These are phyloP conservation scores for Scyliorhinus canicula DNA, from an alignment of 2,797 vertebrate genomes.

Conservation along the genomic window DNA sequence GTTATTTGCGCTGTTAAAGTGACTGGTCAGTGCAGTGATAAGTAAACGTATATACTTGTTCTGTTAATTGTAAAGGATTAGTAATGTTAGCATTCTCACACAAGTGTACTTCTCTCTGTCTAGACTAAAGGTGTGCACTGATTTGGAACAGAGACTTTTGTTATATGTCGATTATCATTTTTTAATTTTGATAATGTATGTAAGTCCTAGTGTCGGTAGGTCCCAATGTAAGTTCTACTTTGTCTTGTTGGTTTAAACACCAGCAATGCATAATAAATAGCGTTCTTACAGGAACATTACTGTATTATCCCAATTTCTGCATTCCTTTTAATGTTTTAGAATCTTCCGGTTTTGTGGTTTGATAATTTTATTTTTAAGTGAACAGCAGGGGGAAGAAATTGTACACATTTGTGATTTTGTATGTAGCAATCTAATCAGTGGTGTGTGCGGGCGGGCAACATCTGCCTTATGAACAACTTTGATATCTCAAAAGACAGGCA, in stretches of 20 bases:
- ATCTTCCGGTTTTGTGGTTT: conserved; percentile 24
- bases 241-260: conserved; percentile 14
- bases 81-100: conserved; percentile 38
- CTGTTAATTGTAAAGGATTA: conserved; percentile 30
- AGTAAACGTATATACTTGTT: conserved; percentile 32
- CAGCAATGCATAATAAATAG: not conserved
- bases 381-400: conserved; percentile 28
- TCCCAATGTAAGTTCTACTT: conserved; percentile 3
- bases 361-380: not conserved
- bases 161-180: conserved; percentile 19
- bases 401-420: conserved; percentile 34
- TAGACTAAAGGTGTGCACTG: conserved; percentile 29
- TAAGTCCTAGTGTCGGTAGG: not conserved
- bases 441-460: not conserved
- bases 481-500: not conserved
- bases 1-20: conserved; percentile 11
- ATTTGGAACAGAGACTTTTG: conserved; percentile 37
- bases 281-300: not conserved
- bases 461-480: conserved; percentile 1
- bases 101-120: conserved; percentile 30
- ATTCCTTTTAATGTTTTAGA: not conserved
- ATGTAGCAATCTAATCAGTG: not conserved
- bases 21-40: conserved; percentile 35
- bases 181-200: conserved; percentile 13
- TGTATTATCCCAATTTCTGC: not conserved